Percentiles rank a stretch among this genome's conserved stretches.
Evolutionary conservation across 2,888 invertebrate genomes (phyloP).

Genomic region (Hecatera dysodea): DNA sequence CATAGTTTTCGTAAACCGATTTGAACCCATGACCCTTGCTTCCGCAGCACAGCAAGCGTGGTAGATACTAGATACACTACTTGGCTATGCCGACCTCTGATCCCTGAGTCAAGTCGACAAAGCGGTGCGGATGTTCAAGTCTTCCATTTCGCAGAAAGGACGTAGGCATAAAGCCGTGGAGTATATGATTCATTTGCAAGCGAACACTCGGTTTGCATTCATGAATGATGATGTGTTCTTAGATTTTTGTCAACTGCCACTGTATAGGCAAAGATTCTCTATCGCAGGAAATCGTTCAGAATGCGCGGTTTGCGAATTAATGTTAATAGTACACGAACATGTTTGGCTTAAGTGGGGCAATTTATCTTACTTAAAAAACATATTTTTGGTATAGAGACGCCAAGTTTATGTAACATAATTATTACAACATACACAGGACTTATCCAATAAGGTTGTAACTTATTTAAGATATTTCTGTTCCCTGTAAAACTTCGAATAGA

Average conservation of each 20-base stretch:
- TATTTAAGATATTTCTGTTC: neutral
- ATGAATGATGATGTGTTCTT: slow-evolving; percentile 61
- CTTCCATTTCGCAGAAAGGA: slow-evolving; percentile 70
- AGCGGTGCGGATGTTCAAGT: slow-evolving; percentile 57
- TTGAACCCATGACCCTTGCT: slow-evolving; percentile 79
- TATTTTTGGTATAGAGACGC: neutral
- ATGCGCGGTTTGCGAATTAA: slow-evolving; percentile 4
- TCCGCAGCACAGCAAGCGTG: slow-evolving; percentile 69
- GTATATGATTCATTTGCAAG: slow-evolving; percentile 65
- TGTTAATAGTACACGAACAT: neutral
- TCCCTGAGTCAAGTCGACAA: slow-evolving; percentile 63
- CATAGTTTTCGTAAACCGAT: slow-evolving; percentile 72
- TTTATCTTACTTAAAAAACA: slow-evolving; percentile 14
- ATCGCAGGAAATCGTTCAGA: slow-evolving; percentile 33
- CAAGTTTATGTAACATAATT: slow-evolving; percentile 3
- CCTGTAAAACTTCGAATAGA: too few species aligned
- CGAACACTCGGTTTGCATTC: slow-evolving; percentile 60
- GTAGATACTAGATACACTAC: slow-evolving; percentile 54
- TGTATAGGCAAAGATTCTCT: slow-evolving; percentile 24
- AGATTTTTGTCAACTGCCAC: slow-evolving; percentile 46
- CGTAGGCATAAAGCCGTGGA: slow-evolving; percentile 57
- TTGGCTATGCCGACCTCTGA: slow-evolving; percentile 67
- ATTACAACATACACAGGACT: slow-evolving; percentile 1
- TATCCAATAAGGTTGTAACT: slow-evolving; percentile 6
- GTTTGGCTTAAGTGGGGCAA: slow-evolving; percentile 1